phyloP scores from a whole-genome alignment of 2,113 vertebrate species.

The Rynchops niger region DNA sequence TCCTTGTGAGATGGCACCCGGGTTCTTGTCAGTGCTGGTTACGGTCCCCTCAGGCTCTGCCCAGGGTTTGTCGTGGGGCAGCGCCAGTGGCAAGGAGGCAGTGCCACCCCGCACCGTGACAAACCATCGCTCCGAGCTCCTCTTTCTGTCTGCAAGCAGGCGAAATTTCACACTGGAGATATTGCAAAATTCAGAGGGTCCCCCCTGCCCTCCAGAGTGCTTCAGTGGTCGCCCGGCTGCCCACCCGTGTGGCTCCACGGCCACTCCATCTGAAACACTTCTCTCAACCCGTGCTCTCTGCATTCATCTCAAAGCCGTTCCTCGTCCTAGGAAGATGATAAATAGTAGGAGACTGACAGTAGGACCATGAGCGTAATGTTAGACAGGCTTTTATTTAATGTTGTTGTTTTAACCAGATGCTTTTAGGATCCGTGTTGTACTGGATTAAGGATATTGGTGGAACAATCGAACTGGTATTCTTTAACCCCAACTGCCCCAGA shows the following conservation, averaged over 20 bases:
- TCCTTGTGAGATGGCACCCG: neutral
- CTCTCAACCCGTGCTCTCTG: neutral
- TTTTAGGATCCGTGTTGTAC: neutral
- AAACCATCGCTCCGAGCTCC: fast-evolving
- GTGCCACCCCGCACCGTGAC: fast-evolving
- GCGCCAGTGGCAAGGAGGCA: neutral
- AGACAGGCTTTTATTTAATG: neutral
- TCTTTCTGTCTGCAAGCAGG: neutral
- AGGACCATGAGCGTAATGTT: neutral
- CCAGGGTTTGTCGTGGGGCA: neutral
- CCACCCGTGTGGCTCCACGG: fast-evolving
- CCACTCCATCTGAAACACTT: neutral
- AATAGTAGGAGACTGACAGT: neutral
- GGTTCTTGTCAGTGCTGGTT: neutral
- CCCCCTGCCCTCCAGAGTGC: neutral
- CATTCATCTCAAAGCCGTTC: neutral
- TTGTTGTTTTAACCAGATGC: neutral
- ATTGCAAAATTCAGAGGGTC: neutral
- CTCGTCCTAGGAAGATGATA: neutral
- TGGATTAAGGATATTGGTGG: conserved; percentile 12
- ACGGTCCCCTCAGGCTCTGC: neutral
- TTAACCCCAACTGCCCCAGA: neutral
- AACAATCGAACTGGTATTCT: neutral
- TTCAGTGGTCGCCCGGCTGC: neutral
- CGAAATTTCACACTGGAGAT: neutral